Base-by-base conservation (phyloP, 2,113 vertebrate genomes). In the Hippocampus guttulatus region DNA sequence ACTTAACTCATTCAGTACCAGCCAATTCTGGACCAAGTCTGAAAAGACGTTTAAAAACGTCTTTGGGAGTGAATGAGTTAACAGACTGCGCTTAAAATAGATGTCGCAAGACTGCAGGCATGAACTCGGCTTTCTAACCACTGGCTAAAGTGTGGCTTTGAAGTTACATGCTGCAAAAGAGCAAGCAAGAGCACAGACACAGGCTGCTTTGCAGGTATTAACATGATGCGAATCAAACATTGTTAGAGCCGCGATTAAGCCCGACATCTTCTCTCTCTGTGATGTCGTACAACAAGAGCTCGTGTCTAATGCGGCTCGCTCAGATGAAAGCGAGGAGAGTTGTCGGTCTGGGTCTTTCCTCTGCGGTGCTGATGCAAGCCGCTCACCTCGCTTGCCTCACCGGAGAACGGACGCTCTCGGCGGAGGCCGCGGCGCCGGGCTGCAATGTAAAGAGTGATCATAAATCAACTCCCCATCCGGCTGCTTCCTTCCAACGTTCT, bases 401-500 rank as follows among this genome's bases (percentile, higher is more conserved):
- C 74, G 83, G 87, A 85, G 85, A 83, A 81, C 78, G 73, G 78
- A 82, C 71, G 63, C 78, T 91, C 89, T 91, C 88, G 77, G 89
- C 88, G 84, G 88, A 88, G 84, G 76, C 86, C 82, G 75, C 86
- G 87, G 90, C 80, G 85, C 88, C 84, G 78, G 87, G 87, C 84
- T 84, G 84, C 47, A 78, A 87, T 86, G 87, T 81, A 86, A 88
- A 85, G 84, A 91, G 86, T 85, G 88, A 92, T 92, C 84, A 90
- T 91, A 90, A 92, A 92, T 92, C 89, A 89, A 77, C 79, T 86
- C 85, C 81, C 77, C 80, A 62, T 81, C 65, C 75, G 69, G 20
- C 75, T 68, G 69, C 84, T 79, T 75, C 69, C 76, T 78, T 77
- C 69, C 55, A 38, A 65, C 68, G 74, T 38, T 69, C 76, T 52